Evolutionary conservation across 2,113 vertebrate species (phyloP).

Genomic region (Symphodus melops): DNA sequence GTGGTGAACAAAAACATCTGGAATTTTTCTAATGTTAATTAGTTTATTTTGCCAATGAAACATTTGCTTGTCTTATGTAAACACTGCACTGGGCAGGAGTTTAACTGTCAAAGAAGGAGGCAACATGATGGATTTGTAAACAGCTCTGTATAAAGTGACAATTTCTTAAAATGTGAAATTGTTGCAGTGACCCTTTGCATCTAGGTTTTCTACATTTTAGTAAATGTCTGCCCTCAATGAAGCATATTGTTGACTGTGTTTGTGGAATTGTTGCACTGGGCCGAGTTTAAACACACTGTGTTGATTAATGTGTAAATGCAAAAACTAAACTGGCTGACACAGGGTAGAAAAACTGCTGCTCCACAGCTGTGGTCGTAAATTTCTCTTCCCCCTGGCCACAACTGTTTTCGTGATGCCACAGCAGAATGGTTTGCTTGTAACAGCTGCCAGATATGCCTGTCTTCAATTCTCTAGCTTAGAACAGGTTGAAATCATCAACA

Average conservation of each 20-base stretch:
- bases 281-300: neutral
- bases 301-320: neutral
- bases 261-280: neutral
- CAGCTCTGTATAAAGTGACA: too few species aligned
- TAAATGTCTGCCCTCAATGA: neutral
- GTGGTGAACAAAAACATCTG: too few species aligned
- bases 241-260: conserved; percentile 5
- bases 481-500: neutral
- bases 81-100: too few species aligned
- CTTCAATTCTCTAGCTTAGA: neutral
- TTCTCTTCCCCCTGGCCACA: neutral
- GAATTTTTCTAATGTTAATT: too few species aligned
- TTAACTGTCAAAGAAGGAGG: too few species aligned
- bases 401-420: neutral
- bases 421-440: neutral
- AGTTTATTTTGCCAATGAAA: too few species aligned
- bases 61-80: too few species aligned
- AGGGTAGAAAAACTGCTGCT: neutral
- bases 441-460: neutral
- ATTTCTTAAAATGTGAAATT: too few species aligned
- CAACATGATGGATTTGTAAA: too few species aligned
- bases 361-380: neutral
- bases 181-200: too few species aligned
- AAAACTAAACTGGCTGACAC: neutral
- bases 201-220: too few species aligned